A percentile compares a stretch with the other conserved stretches of the same genome.
phyloP scores from a whole-genome alignment of 2,113 vertebrate species.

The Sylvia atricapilla region DNA sequence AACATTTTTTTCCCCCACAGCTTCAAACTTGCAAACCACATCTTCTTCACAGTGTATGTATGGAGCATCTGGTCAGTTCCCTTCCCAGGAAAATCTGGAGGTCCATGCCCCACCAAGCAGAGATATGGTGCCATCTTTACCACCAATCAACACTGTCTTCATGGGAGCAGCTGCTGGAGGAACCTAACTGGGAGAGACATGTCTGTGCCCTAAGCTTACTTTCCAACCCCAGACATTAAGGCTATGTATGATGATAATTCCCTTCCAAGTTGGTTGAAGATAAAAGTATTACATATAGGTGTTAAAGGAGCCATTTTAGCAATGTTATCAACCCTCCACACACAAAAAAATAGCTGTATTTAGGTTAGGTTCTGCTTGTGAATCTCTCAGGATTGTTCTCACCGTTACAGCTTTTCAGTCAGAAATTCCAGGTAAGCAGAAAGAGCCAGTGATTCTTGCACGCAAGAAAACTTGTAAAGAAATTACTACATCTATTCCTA shows the following conservation, averaged over 20 bases:
- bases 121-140: conserved; percentile 88
- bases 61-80: conserved; percentile 77
- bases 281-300: conserved; percentile 1
- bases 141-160: conserved; percentile 97
- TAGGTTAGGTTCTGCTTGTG: neutral
- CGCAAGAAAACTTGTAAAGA: conserved; percentile 40
- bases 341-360: neutral
- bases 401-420: neutral
- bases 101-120: conserved; percentile 71
- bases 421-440: conserved; percentile 18
- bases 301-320: neutral
- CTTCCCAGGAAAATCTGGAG: conserved; percentile 82
- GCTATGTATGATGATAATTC: neutral
- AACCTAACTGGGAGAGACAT: conserved; percentile 67
- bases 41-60: conserved; percentile 93
- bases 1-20: conserved; percentile 56
- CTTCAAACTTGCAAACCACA: conserved; percentile 75
- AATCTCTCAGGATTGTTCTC: neutral
- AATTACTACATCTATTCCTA: conserved; percentile 58
- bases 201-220: neutral
- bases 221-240: neutral
- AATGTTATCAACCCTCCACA: neutral
- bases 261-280: neutral
- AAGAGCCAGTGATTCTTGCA: conserved; percentile 36
- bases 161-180: conserved; percentile 87